A percentile compares a stretch with the other conserved stretches of the same genome.
phyloP scores from a whole-genome alignment of 2,113 vertebrate species.

The Plotosus lineatus region DNA sequence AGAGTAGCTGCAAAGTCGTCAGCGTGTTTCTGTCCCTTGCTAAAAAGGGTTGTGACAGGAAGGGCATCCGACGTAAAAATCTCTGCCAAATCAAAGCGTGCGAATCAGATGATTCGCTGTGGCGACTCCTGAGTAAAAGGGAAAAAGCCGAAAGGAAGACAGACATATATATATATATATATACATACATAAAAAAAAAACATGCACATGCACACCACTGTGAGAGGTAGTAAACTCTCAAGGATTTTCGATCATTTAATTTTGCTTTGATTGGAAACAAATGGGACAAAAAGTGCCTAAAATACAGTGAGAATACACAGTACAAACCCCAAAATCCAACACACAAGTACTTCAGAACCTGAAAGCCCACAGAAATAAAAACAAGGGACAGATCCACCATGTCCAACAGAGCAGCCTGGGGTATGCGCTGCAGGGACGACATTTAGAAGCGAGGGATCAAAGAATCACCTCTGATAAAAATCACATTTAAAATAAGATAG shows the following conservation, averaged over 20 bases:
- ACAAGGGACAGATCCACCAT: not conserved
- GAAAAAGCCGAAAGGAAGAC: too few species aligned
- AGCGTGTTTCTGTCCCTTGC: too few species aligned
- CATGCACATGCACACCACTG: not conserved
- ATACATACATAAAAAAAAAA: too few species aligned
- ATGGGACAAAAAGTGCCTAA: not conserved
- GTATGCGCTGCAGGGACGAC: not conserved
- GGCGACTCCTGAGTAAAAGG: too few species aligned
- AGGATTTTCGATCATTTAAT: slow-evolving; percentile 1
- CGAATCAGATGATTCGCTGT: too few species aligned
- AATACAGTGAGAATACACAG: not conserved
- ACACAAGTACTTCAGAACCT: not conserved
- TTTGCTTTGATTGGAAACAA: not conserved
- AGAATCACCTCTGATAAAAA: not conserved
- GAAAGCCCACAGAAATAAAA: not conserved
- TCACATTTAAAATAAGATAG: not conserved
- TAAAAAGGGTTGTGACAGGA: too few species aligned
- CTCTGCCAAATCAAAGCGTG: too few species aligned
- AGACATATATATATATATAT: too few species aligned
- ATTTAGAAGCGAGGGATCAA: not conserved
- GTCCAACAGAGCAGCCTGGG: not conserved
- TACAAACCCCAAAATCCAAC: not conserved
- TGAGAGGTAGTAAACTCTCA: not conserved
- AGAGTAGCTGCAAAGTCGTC: too few species aligned
- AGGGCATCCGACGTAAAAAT: too few species aligned